These are phyloP conservation scores for Sycophaga agraensis DNA, from an alignment of 1,140 invertebrate genomes.

Conservation along the genomic window DNA sequence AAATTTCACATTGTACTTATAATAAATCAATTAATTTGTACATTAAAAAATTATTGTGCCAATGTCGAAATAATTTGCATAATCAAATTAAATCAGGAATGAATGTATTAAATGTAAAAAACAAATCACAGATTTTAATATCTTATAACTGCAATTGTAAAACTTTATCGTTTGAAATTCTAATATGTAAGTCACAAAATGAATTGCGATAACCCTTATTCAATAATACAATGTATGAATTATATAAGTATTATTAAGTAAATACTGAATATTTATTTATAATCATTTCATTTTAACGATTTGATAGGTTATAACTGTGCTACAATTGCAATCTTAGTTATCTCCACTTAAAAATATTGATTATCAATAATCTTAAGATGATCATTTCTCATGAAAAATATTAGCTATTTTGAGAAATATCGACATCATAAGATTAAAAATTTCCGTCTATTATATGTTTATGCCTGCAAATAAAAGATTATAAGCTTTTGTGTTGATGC, in stretches of 20 bases:
- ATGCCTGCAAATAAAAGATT: conserved; percentile 27
- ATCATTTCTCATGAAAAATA: not conserved
- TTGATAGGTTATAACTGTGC: no score
- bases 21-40: conserved; percentile 15
- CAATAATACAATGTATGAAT: conserved; percentile 1
- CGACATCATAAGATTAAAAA: not conserved
- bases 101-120: conserved; percentile 22
- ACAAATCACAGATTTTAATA: conserved; percentile 29
- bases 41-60: conserved; percentile 20
- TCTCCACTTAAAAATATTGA: conserved; percentile 1
- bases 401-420: conserved; percentile 25
- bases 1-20: conserved; percentile 1
- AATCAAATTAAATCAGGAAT: conserved; percentile 17
- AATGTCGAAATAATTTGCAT: conserved; percentile 15
- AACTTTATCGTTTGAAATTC: conserved; percentile 3
- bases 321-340: conserved; percentile 20
- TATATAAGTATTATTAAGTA: no score
- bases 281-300: no score
- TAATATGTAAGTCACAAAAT: conserved; percentile 1
- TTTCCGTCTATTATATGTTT: conserved; percentile 25
- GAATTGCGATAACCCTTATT: not conserved
- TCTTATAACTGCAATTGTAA: conserved; percentile 14
- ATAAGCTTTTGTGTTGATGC: conserved; percentile 50
- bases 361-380: not conserved
- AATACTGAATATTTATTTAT: no score